Evolutionary conservation across 2,113 vertebrate genomes (phyloP).

Genomic region (Dromaius novaehollandiae): DNA sequence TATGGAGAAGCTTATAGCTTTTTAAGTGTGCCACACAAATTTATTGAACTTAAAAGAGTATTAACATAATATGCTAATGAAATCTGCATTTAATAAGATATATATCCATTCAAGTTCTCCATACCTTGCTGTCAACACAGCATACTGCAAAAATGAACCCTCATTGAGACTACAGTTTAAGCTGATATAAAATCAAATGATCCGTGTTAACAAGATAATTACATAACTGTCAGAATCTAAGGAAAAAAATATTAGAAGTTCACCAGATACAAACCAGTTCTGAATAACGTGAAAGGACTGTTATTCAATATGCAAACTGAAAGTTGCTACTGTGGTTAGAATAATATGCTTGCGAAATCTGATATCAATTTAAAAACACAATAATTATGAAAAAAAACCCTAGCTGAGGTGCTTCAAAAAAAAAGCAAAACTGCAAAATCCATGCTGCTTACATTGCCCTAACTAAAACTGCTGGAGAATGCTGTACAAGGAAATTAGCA

Average conservation of each 20-base stretch:
- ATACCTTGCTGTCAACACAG: not conserved
- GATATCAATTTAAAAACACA: not conserved
- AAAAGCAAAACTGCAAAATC: not conserved
- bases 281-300: not conserved
- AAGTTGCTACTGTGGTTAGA: not conserved
- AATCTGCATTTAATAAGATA: conserved; percentile 10
- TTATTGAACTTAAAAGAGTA: not conserved
- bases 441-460: not conserved
- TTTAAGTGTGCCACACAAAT: not conserved
- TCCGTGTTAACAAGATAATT: conserved; percentile 53
- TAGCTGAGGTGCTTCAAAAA: not conserved
- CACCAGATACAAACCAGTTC: not conserved
- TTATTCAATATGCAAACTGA: not conserved
- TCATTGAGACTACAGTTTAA: not conserved
- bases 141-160: not conserved
- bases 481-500: not conserved
- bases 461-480: not conserved
- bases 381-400: not conserved
- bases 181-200: conserved; percentile 27
- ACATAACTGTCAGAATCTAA: conserved; percentile 9
- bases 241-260: conserved; percentile 4
- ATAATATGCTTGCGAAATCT: not conserved
- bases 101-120: not conserved
- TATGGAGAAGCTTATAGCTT: not conserved
- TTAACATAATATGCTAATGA: not conserved